Conservation (phyloP, 1,140 invertebrate genomes). For the Laodelphax striatellus region DNA sequence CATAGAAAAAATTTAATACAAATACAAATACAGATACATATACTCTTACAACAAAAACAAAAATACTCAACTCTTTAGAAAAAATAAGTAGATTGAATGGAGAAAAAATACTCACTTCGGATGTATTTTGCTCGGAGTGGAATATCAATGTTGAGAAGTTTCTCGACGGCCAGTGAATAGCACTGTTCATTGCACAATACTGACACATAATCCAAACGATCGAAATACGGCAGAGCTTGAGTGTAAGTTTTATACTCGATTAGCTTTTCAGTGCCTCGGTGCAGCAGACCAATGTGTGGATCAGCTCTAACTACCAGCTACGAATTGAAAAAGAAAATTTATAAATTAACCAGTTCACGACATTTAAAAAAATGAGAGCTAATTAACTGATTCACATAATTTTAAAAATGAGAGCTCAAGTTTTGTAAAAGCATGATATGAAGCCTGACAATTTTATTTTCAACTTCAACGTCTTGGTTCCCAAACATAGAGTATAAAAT, state of each 20-base stretch:
- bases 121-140: constrained; percentile 93
- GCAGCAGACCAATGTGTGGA: constrained; percentile 94
- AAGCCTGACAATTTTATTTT: too few species aligned
- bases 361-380: neutral
- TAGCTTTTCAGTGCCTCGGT: constrained; percentile 93
- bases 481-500: too few species aligned
- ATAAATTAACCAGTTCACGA: neutral
- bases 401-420: neutral
- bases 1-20: too few species aligned
- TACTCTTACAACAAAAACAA: too few species aligned
- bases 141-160: constrained; percentile 89
- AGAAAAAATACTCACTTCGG: constrained; percentile 55
- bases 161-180: constrained; percentile 92
- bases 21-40: too few species aligned
- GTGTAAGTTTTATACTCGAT: constrained; percentile 98
- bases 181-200: constrained; percentile 99
- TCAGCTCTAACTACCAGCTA: constrained; percentile 75
- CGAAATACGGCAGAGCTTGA: constrained; percentile 95
- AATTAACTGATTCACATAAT: too few species aligned
- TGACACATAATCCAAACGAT: constrained; percentile 96
- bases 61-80: too few species aligned
- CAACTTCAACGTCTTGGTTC: too few species aligned
- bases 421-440: too few species aligned
- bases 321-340: constrained; percentile 22
- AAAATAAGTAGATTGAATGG: neutral